phyloP scores from a whole-genome alignment of 2,888 invertebrate genomes.

The Gastrophysa polygoni region DNA sequence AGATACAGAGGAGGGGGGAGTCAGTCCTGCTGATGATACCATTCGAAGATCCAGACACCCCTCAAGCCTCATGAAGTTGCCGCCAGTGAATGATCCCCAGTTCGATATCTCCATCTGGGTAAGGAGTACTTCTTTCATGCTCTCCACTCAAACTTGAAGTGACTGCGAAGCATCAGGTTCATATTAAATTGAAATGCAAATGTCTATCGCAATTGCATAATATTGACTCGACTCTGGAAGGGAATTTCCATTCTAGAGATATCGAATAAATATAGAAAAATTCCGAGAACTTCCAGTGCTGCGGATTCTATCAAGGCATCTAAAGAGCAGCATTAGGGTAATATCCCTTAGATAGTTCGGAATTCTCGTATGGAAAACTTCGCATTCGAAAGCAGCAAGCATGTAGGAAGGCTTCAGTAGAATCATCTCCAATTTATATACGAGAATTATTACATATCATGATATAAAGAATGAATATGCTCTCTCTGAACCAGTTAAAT shows the following conservation, averaged over 20 bases:
- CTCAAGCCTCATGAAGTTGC: too few species aligned
- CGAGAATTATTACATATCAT: background rate
- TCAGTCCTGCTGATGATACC: too few species aligned
- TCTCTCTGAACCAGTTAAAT: too few species aligned
- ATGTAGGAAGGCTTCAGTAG: background rate
- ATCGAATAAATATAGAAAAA: background rate
- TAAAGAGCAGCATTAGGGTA: slow-evolving; percentile 1
- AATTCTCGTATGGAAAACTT: background rate
- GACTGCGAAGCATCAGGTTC: background rate
- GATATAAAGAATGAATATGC: too few species aligned
- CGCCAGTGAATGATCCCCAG: too few species aligned
- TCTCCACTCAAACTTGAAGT: background rate
- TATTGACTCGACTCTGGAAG: background rate
- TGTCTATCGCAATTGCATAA: background rate
- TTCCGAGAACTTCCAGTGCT: background rate
- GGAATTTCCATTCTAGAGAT: background rate
- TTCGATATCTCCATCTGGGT: too few species aligned
- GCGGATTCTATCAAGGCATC: background rate
- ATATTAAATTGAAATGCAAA: background rate
- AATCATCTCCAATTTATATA: background rate
- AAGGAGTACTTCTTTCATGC: background rate
- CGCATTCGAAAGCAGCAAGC: background rate
- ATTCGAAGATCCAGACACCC: too few species aligned
- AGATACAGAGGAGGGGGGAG: too few species aligned
- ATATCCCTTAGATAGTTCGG: background rate